Conservation (phyloP, 2,888 invertebrate species). For the Cerastoderma edule region DNA sequence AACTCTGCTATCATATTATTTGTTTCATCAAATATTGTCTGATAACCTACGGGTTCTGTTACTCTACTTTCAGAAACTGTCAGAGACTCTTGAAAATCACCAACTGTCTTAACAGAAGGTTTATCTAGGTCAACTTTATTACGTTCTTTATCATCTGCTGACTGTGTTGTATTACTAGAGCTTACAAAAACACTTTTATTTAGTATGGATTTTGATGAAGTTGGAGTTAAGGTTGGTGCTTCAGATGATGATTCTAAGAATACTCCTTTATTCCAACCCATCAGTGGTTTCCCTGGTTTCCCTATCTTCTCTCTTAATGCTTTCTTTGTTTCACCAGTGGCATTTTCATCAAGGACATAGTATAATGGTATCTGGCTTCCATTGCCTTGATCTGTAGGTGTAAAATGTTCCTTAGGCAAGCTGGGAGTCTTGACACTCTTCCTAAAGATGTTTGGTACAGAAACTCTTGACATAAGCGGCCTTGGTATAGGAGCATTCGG, state of each 20-base stretch:
- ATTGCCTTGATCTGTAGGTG: background rate
- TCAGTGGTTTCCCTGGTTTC: slow-evolving; percentile 3
- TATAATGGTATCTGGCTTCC: slow-evolving; percentile 26
- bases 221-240: no score
- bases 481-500: no score
- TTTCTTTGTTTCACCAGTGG: slow-evolving; percentile 32
- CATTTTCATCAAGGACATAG: slow-evolving; percentile 26
- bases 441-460: slow-evolving; percentile 10
- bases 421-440: background rate
- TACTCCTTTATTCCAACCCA: slow-evolving; percentile 16
- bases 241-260: slow-evolving; percentile 15
- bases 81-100: background rate
- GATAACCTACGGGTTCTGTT: background rate
- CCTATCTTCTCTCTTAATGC: slow-evolving; percentile 30
- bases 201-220: no score
- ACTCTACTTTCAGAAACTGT: background rate
- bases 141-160: no score
- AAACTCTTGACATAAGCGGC: no score
- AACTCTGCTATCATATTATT: slow-evolving; percentile 17
- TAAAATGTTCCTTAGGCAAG: background rate
- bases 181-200: no score
- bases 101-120: background rate
- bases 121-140: background rate
- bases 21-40: slow-evolving; percentile 8
- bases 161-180: no score